Base-by-base conservation (phyloP, 1,140 invertebrate species). In the Eupristina koningsbergeri region DNA sequence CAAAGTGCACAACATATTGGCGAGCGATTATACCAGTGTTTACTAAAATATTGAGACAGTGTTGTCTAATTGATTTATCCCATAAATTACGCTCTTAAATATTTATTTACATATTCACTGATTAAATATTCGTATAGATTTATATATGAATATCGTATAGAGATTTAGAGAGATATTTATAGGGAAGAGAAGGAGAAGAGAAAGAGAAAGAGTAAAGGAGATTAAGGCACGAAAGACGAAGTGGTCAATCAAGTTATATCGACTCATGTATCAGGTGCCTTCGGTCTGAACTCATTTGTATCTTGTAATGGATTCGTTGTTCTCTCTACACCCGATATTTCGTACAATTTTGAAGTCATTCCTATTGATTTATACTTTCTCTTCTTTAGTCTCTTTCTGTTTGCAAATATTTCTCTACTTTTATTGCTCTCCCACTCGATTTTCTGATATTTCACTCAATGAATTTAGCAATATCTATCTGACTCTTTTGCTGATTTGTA, bases 261-360 rank as follows among this genome's bases (percentile, higher is more conserved):
- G 47, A 9, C n/a, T 1, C 22, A 58, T 73, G 47, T n/a, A 53
- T 53, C 50, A 73, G 67, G 47, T 80, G 67, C 67, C 13, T 9
- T 29, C n/a, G 36, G 64, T 1, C 31, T 67, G 11, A 15, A 13
- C 47, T 80, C 79, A 80, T 80, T 80, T 58, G 22, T 58, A 53
- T 29, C 78, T n/a, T 34, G 63, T 69, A 80, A 80, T 80, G 64
- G 47, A 69, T 69, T 64, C 64, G 64, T 69, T 64, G 45, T 26
- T 29, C 41, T 69, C 36, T 53, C 45, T 69, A 3, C 74, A 29
- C 41, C 61, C 50, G 17, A 22, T 34, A 34, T 29, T 73, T 53
- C 50, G 2, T 53, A 53, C 50, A 53, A 53, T 53, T n/a, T 53
- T 53, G 50, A 53, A 53, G 50, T 53, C 3, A 13, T 2, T 53